Base-by-base conservation (phyloP, 2,113 vertebrate species). In the Egretta garzetta region DNA sequence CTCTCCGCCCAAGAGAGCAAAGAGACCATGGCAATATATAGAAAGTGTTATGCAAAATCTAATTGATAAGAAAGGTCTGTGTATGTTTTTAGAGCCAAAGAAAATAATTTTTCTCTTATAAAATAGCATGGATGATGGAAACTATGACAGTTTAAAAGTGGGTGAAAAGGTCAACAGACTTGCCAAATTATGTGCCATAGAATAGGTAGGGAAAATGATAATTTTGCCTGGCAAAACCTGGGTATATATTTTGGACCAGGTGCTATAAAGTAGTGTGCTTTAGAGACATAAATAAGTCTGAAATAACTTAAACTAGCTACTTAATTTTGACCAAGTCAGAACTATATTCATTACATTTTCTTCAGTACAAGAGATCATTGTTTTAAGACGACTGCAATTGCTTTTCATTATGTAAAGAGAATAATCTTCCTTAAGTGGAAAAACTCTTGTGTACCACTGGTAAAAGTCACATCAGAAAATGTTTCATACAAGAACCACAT, bases 321-420 rank as follows among this genome's bases (percentile, higher is more conserved):
- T 64, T 86, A 64, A 82, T 92, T 90, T 93, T 82, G 22, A 85
- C 27, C 60, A 85, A 62, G 18, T 55, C 53, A 72, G 66, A 82
- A 56, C 16, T 52, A 55, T n/a, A 82, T 35, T 93, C 14, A 16
- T 80, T 88, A 52, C 49, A 35, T 83, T 83, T 95, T 88, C 30
- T 71, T 77, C 43, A 74, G 28, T 70, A 81, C 50, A 89, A 87
- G 80, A 84, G 64, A 94, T n/a, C 52, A 87, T 64, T 92, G 80
- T 90, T 95, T 96, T 86, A 32, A 88, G 85, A 87, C 41, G 43
- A 52, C 74, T 90, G 27, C 71, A 86, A 82, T 80, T 95, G 47
- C 70, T 86, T 90, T 90, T 93, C 49, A 62, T 95, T 88, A 53
- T 75, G 33, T 8, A 10, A 86, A 79, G 20, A 80, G 62, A 92